A percentile compares a stretch with the other conserved stretches of the same genome.
Conservation (phyloP, 2,113 vertebrate genomes). For the Morone chrysops region DNA sequence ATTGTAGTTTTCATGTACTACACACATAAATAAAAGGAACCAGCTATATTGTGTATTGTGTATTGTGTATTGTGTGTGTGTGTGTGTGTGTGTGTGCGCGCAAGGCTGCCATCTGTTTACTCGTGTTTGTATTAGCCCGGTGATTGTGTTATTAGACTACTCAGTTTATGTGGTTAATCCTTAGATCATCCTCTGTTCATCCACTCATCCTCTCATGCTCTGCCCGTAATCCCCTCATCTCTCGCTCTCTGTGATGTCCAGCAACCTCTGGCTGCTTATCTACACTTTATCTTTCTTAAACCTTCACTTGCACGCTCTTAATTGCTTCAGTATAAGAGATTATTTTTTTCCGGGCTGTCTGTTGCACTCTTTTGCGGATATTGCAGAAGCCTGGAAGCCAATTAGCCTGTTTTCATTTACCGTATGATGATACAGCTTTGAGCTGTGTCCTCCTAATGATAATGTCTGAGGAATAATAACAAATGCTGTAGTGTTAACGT, state of each 20-base stretch:
- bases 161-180: slow-evolving; percentile 84
- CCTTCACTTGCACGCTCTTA: slow-evolving; percentile 31
- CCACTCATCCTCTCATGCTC: slow-evolving; percentile 80
- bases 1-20: slow-evolving; percentile 9
- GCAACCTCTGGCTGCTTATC: slow-evolving; percentile 73
- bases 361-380: slow-evolving; percentile 32
- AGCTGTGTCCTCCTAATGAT: slow-evolving; percentile 41
- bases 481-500: neutral
- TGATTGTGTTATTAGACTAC: slow-evolving; percentile 80
- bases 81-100: slow-evolving; percentile 13
- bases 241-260: slow-evolving; percentile 64
- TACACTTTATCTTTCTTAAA: slow-evolving; percentile 62
- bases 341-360: slow-evolving; percentile 4
- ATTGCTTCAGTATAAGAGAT: slow-evolving; percentile 33
- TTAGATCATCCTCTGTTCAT: slow-evolving; percentile 80
- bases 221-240: slow-evolving; percentile 81
- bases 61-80: neutral
- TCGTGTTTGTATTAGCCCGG: slow-evolving; percentile 68
- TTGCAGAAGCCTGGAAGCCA: slow-evolving; percentile 42
- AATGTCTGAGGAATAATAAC: slow-evolving; percentile 23
- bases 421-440: slow-evolving; percentile 29
- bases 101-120: slow-evolving; percentile 61
- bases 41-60: neutral
- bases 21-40: neutral
- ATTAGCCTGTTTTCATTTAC: slow-evolving; percentile 62